These are phyloP conservation scores for Lithophane socia DNA, from an alignment of 2,888 invertebrate genomes.

Conservation along the genomic window DNA sequence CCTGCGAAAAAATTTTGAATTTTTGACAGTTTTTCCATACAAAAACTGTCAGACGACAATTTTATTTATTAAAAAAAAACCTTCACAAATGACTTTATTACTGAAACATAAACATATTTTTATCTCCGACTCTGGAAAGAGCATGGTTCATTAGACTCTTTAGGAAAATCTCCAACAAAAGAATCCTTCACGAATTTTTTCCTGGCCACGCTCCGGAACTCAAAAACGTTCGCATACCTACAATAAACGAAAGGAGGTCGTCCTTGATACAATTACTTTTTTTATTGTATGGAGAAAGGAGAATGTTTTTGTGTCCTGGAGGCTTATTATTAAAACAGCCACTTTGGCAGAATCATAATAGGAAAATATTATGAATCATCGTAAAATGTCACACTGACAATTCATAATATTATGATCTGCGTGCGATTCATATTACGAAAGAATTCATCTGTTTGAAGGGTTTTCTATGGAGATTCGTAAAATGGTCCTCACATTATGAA, in stretches of 20 bases:
- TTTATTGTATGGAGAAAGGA: conserved; percentile 48
- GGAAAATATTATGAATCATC: no score
- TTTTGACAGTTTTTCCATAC: no score
- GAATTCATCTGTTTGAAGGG: no score
- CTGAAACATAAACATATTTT: conserved; percentile 52
- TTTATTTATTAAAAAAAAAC: not conserved
- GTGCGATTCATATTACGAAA: no score
- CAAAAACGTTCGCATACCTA: conserved; percentile 56
- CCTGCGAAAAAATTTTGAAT: no score
- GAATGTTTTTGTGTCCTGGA: conserved; percentile 50
- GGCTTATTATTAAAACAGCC: no score
- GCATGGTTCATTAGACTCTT: conserved; percentile 66
- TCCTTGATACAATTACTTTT: conserved; percentile 64
- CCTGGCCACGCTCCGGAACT: conserved; percentile 55
- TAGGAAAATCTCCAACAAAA: conserved; percentile 61
- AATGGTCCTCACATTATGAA: no score
- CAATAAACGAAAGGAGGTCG: conserved; percentile 53
- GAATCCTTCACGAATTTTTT: conserved; percentile 50
- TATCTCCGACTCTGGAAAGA: conserved; percentile 39
- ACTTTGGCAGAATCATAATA: no score
- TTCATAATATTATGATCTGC: no score
- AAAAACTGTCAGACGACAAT: no score
- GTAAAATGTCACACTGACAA: no score
- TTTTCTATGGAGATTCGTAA: no score
- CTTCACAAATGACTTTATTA: conserved; percentile 25